Percentiles rank a stretch among this genome's conserved stretches.
These are phyloP conservation scores for Octomys mimax DNA, from an alignment of 2,797 vertebrate genomes.

Conservation along the genomic window DNA sequence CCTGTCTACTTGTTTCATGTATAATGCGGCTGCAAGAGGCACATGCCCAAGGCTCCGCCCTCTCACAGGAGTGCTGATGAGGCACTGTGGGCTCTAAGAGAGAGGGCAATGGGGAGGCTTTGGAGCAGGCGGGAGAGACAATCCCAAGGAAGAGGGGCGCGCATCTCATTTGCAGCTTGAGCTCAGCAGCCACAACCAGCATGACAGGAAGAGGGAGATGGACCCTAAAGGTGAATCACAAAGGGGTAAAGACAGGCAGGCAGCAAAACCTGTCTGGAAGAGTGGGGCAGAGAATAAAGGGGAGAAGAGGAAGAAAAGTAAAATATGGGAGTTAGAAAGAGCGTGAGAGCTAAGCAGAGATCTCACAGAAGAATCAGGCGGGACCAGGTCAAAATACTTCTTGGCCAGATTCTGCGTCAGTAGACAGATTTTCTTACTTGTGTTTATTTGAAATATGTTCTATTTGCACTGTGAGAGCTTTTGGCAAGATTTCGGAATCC, in stretches of 20 bases:
- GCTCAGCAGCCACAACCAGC: not conserved
- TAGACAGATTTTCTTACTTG: constrained; percentile 56
- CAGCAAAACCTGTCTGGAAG: not conserved
- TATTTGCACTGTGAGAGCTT: constrained; percentile 71
- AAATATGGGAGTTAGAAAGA: not conserved
- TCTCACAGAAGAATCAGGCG: constrained; percentile 37
- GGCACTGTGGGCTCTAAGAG: not conserved
- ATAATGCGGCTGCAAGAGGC: not conserved
- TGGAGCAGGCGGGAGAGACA: not conserved
- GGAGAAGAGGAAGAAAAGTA: not conserved
- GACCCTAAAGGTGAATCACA: not conserved
- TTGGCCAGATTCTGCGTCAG: constrained; percentile 66
- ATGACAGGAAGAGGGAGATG: not conserved
- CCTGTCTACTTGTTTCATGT: too few relatives aligned
- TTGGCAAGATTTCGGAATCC: constrained; percentile 80
- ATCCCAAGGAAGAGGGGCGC: not conserved
- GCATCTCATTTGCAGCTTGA: constrained; percentile 3
- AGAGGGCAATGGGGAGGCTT: not conserved
- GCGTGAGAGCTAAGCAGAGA: constrained; percentile 2
- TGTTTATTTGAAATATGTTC: constrained; percentile 78
- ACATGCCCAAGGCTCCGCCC: not conserved
- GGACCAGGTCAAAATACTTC: constrained; percentile 44
- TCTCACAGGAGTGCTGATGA: not conserved
- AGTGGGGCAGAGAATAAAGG: not conserved
- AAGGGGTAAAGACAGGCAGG: not conserved